A percentile compares a stretch with the other conserved stretches of the same genome.
These are phyloP conservation scores for Leptarthrus brevirostris DNA, from an alignment of 2,888 invertebrate species.

Conservation along the genomic window DNA sequence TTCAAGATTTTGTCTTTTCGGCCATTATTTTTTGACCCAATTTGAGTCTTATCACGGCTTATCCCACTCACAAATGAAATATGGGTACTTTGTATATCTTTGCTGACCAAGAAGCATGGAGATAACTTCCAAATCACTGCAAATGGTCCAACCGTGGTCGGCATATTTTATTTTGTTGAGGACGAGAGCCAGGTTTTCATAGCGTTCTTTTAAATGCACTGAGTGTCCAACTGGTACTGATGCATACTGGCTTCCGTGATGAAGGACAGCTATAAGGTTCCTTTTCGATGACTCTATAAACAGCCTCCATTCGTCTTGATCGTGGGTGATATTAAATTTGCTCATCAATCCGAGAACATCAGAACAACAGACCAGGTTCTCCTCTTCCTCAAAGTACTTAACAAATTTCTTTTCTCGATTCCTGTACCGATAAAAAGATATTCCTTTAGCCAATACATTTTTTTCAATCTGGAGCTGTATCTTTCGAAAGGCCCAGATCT, in stretches of 20 bases:
- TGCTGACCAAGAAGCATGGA: neutral
- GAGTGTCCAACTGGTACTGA: conserved; percentile 12
- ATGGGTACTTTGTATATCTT: neutral
- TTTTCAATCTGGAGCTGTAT: neutral
- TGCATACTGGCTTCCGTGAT: conserved; percentile 40
- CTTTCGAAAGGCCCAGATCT: neutral
- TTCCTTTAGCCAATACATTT: neutral
- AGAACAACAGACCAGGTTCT: neutral
- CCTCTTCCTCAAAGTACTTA: neutral
- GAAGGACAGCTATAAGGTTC: conserved; percentile 40
- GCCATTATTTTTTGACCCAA: conserved; percentile 21
- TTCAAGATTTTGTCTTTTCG: neutral
- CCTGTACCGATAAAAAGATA: neutral
- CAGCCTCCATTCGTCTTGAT: neutral
- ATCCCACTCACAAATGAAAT: conserved; percentile 2
- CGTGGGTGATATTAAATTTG: neutral
- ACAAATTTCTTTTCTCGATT: conserved; percentile 28
- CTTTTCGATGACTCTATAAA: conserved; percentile 8
- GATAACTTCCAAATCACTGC: conserved; percentile 1
- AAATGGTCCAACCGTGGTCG: conserved; percentile 2
- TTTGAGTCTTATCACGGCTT: neutral
- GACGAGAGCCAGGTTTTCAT: conserved; percentile 8
- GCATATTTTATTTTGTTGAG: conserved; percentile 16
- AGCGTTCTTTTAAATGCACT: conserved; percentile 32
- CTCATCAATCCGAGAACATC: neutral